Percentiles rank a stretch among this genome's conserved stretches.
Evolutionary conservation across 2,113 vertebrate species (phyloP).

Genomic region (Melierax canorus): DNA sequence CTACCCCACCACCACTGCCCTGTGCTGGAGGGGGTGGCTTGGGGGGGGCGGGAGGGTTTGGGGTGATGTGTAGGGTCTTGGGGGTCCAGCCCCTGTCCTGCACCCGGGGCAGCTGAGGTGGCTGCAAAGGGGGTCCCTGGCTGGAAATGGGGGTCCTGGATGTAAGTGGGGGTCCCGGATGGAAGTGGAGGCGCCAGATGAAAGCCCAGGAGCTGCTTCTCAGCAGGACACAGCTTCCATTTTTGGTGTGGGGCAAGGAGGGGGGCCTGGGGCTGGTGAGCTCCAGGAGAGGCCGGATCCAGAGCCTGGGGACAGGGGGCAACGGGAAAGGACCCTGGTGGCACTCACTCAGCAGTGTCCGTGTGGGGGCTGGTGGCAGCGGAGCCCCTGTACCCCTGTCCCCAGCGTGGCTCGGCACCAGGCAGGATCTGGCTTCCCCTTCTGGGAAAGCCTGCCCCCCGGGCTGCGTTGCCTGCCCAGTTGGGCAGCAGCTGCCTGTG

Average conservation of each 20-base stretch:
- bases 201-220: neutral
- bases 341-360: neutral
- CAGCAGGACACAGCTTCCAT: neutral
- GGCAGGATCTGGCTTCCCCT: neutral
- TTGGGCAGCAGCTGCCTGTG: neutral
- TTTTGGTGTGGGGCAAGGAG: neutral
- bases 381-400: neutral
- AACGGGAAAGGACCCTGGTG: fast-evolving
- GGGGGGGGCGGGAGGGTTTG: neutral
- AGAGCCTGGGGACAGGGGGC: neutral
- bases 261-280: neutral
- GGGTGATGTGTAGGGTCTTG: neutral
- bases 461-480: neutral
- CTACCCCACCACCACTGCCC: no score
- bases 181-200: no score
- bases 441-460: neutral
- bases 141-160: neutral
- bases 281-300: fast-evolving
- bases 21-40: no score
- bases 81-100: neutral
- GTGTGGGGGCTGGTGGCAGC: neutral
- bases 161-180: no score
- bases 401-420: neutral
- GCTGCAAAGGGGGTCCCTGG: neutral
- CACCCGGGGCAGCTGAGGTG: neutral